These are phyloP conservation scores for Cybosia mesomella DNA, from an alignment of 2,888 invertebrate genomes.

Conservation along the genomic window DNA sequence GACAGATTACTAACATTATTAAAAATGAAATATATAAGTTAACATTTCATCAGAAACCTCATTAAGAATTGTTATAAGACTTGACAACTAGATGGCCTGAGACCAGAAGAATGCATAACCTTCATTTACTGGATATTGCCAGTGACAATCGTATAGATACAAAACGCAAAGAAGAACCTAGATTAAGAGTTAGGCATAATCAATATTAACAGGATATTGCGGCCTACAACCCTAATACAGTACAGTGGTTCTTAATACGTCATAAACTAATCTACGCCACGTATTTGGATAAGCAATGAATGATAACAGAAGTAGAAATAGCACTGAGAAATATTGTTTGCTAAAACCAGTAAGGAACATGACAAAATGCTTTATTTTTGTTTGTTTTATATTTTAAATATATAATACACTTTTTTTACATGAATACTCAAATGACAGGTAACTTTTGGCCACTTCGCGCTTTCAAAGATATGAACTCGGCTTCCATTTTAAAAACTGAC, in stretches of 20 bases:
- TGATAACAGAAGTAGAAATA: neutral
- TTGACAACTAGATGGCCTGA: neutral
- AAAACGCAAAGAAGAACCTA: no score
- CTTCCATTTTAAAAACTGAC: slow-evolving; percentile 4
- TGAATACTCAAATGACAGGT: slow-evolving; percentile 7
- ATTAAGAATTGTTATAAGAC: neutral
- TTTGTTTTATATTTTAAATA: neutral
- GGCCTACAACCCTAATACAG: neutral
- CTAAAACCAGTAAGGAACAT: no score
- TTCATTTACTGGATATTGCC: no score
- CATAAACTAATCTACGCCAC: neutral
- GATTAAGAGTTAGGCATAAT: no score
- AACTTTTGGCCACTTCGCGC: slow-evolving; percentile 19
- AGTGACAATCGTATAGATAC: no score
- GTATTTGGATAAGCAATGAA: neutral
- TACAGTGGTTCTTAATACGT: neutral
- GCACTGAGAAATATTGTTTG: neutral
- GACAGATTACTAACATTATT: no score
- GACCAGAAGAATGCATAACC: no score
- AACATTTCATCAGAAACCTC: neutral
- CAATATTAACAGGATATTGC: neutral
- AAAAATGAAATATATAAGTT: neutral
- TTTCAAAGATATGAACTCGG: slow-evolving; percentile 14
- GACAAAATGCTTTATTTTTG: no score
- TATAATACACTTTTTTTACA: neutral